Evolutionary conservation across 2,797 vertebrate species (phyloP).

Genomic region (Merluccius polli): DNA sequence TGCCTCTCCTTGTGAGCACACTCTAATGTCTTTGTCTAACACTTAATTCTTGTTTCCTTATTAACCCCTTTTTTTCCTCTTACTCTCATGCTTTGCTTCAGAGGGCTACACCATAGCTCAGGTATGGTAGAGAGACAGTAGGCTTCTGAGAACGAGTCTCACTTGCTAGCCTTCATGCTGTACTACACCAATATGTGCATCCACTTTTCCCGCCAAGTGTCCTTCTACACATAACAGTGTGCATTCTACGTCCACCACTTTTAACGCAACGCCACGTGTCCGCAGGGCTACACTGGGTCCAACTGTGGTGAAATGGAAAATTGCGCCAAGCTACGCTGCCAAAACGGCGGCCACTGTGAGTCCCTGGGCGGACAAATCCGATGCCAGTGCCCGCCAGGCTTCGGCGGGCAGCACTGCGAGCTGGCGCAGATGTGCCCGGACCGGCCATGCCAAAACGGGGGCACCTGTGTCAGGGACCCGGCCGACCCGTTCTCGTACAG

Average conservation of each 20-base stretch:
- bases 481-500: conserved; percentile 66
- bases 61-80: conserved; percentile 59
- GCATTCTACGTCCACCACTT: neutral
- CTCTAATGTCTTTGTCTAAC: conserved; percentile 2
- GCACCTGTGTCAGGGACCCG: conserved; percentile 74
- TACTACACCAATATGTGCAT: neutral
- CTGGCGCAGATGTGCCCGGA: conserved; percentile 64
- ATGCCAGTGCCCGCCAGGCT: conserved; percentile 78
- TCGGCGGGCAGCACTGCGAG: conserved; percentile 76
- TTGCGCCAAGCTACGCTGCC: conserved; percentile 80
- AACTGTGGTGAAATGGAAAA: conserved; percentile 78
- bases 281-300: conserved; percentile 82
- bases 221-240: neutral
- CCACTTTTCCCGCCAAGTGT: neutral
- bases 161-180: neutral
- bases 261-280: conserved; percentile 13
- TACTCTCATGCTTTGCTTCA: conserved; percentile 68
- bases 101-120: conserved; percentile 64
- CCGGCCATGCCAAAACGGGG: conserved; percentile 79
- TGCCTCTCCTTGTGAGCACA: neutral
- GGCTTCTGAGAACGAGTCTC: conserved; percentile 18
- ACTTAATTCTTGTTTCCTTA: conserved; percentile 32
- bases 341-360: conserved; percentile 80
- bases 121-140: conserved; percentile 61
- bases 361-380: conserved; percentile 57